Evolutionary conservation across 2,113 vertebrate genomes (phyloP).

Genomic region (Erinaceus europaeus): DNA sequence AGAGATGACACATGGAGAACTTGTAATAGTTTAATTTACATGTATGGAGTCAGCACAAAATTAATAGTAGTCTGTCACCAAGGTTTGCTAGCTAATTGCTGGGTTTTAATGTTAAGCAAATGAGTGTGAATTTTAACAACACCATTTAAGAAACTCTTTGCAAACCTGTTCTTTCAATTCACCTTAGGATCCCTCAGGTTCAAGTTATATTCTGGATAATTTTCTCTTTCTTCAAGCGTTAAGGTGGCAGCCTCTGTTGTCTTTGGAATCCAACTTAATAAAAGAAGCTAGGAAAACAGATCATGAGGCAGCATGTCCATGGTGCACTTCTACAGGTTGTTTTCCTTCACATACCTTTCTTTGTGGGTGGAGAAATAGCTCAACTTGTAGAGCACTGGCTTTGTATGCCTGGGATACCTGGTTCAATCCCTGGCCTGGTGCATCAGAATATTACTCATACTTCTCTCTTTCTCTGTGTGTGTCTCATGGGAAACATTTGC

Average conservation of each 20-base stretch:
- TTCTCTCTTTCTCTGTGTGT: no score
- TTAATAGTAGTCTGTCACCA: slow-evolving; percentile 73
- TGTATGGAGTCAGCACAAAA: slow-evolving; percentile 75
- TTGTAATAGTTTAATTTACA: slow-evolving; percentile 77
- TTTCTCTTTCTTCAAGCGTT: not conserved
- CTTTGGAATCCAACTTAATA: not conserved
- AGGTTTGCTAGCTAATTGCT: slow-evolving; percentile 64
- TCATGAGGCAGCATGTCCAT: not conserved
- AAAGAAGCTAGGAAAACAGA: not conserved
- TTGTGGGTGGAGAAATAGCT: no score
- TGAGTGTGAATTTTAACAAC: slow-evolving; percentile 68
- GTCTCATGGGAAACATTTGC: no score
- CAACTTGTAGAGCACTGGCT: no score
- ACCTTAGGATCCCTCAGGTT: not conserved
- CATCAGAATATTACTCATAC: no score
- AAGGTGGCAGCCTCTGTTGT: not conserved
- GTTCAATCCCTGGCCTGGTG: no score
- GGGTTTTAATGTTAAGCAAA: slow-evolving; percentile 70
- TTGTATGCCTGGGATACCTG: no score
- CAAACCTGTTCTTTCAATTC: slow-evolving; percentile 34
- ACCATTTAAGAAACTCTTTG: slow-evolving; percentile 40
- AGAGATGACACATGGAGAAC: slow-evolving; percentile 59
- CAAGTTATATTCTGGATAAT: slow-evolving; percentile 6
- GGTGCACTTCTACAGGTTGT: not conserved
- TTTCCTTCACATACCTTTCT: not conserved